These are phyloP conservation scores for Oryzias celebensis DNA, from an alignment of 2,113 vertebrate genomes.

Conservation along the genomic window DNA sequence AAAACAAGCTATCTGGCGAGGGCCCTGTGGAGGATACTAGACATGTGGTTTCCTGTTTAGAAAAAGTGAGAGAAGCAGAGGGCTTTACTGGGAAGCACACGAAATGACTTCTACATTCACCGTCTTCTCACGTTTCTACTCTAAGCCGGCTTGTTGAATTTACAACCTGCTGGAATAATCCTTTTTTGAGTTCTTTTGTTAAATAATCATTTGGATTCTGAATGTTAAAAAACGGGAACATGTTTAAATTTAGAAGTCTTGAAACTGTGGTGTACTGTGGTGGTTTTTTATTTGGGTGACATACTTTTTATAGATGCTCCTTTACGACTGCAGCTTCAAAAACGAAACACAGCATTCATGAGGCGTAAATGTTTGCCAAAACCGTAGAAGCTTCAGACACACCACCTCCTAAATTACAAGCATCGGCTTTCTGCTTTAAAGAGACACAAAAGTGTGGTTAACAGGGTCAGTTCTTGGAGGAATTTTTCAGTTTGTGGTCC, in stretches of 20 bases:
- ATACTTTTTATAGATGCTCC: constrained; percentile 30
- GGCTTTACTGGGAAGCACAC: constrained; percentile 51
- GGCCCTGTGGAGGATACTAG: constrained; percentile 84
- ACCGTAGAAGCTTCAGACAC: constrained; percentile 40
- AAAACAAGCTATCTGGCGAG: constrained; percentile 68
- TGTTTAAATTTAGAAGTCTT: constrained; percentile 8
- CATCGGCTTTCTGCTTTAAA: constrained; percentile 51
- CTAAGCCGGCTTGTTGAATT: constrained; percentile 23
- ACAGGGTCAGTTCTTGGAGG: constrained; percentile 48
- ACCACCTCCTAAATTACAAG: constrained; percentile 41
- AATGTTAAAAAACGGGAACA: neutral
- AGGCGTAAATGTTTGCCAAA: constrained; percentile 44
- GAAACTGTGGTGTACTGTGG: constrained; percentile 1
- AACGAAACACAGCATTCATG: constrained; percentile 19
- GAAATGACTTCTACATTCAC: constrained; percentile 14
- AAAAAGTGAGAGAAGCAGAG: constrained; percentile 77
- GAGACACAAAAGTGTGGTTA: constrained; percentile 66
- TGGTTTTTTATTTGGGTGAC: constrained; percentile 32
- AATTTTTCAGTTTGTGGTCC: constrained; percentile 38
- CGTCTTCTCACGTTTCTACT: constrained; percentile 3
- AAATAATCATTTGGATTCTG: neutral
- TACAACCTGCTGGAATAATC: constrained; percentile 63
- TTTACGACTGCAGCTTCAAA: constrained; percentile 38
- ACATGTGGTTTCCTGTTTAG: constrained; percentile 95
- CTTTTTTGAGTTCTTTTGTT: neutral